Evolutionary conservation across 2,113 vertebrate genomes (phyloP).

Genomic region (Entomyzon cyanotis): DNA sequence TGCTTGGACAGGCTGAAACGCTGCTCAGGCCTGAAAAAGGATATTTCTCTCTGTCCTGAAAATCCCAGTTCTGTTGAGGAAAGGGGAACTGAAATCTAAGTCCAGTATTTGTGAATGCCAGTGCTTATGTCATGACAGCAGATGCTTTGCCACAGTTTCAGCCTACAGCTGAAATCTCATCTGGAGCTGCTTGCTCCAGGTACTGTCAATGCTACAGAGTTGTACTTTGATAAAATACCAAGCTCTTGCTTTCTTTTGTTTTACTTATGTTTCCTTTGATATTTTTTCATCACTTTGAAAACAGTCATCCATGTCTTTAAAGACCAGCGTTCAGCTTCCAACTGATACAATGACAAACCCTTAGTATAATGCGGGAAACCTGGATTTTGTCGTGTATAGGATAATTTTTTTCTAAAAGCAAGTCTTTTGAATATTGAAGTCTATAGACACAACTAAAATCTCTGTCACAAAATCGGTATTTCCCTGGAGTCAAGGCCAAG

Average conservation of each 20-base stretch:
- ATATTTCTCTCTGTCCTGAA: neutral
- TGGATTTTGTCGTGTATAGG: neutral
- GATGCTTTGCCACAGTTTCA: neutral
- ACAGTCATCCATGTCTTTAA: neutral
- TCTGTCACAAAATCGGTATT: neutral
- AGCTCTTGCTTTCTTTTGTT: neutral
- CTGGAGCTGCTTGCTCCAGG: neutral
- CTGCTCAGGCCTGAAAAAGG: neutral
- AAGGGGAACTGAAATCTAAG: neutral
- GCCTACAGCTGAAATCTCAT: neutral
- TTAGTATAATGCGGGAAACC: neutral
- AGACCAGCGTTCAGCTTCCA: neutral
- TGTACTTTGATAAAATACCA: neutral
- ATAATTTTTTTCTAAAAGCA: neutral
- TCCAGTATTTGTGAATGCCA: neutral
- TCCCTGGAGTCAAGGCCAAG: neutral
- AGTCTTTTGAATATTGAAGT: neutral
- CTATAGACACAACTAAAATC: neutral
- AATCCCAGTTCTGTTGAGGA: neutral
- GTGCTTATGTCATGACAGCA: accelerated
- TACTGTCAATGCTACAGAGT: neutral
- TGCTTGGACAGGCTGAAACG: neutral
- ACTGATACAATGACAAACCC: neutral
- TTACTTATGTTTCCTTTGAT: neutral
- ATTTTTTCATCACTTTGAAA: neutral